Conservation (phyloP, 2,113 vertebrate genomes). For the cattle (Bos taurus) region ARS-UCD2.0 NC_037347.1:13315501-13316000, state of each 20-base stretch:
- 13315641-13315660: background rate
- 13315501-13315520: background rate
- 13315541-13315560: background rate
- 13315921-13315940: background rate
- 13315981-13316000: background rate
- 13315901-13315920: background rate
- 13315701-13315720: background rate
- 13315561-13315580: background rate
- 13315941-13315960: background rate
- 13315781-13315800: background rate
- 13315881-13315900: background rate
- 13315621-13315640: background rate
- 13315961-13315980: background rate
- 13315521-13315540: background rate
- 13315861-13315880: background rate
- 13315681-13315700: background rate
- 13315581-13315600: background rate
- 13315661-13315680: background rate
- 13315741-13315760: background rate
- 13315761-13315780: background rate
- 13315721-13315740: background rate
- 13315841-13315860: background rate
- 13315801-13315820: background rate
- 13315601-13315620: background rate
- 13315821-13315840: background rate